Conservation (phyloP, 2,888 invertebrate genomes). For the Leptogaster cylindrica region DNA sequence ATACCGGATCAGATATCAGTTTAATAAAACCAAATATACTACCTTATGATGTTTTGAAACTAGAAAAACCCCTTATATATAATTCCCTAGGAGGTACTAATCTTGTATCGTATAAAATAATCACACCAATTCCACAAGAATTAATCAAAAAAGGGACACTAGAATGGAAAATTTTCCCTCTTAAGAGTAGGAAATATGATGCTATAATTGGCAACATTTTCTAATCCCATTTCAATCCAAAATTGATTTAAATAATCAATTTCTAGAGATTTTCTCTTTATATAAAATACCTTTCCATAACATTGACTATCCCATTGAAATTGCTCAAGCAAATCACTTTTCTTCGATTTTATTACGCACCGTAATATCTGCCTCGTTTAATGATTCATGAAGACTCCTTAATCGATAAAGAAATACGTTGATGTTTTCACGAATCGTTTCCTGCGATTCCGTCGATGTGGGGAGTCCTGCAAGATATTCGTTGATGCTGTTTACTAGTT, state of each 20-base stretch:
- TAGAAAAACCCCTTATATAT: constrained; percentile 9
- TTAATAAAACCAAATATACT: constrained; percentile 17
- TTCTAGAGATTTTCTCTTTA: constrained; percentile 14
- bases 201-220: constrained; percentile 12
- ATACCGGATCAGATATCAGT: constrained; percentile 28
- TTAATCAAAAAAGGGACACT: constrained; percentile 16
- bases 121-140: constrained; percentile 28
- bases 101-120: constrained; percentile 24
- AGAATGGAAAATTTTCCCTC: constrained; percentile 32
- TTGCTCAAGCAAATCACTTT: constrained; percentile 12
- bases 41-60: neutral
- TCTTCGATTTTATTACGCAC: too few relatives aligned
- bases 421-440: too few relatives aligned
- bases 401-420: too few relatives aligned
- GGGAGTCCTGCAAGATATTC: too few relatives aligned
- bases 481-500: too few relatives aligned
- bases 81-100: constrained; percentile 26
- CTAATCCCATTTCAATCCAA: neutral
- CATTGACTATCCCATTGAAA: too few relatives aligned
- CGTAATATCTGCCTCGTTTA: too few relatives aligned
- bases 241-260: constrained; percentile 1
- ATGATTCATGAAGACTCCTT: too few relatives aligned
- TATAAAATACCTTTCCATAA: constrained; percentile 9
- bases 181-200: constrained; percentile 23
- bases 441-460: too few relatives aligned